These are phyloP conservation scores for Andrena bucephala DNA, from an alignment of 2,888 invertebrate species.

Conservation along the genomic window DNA sequence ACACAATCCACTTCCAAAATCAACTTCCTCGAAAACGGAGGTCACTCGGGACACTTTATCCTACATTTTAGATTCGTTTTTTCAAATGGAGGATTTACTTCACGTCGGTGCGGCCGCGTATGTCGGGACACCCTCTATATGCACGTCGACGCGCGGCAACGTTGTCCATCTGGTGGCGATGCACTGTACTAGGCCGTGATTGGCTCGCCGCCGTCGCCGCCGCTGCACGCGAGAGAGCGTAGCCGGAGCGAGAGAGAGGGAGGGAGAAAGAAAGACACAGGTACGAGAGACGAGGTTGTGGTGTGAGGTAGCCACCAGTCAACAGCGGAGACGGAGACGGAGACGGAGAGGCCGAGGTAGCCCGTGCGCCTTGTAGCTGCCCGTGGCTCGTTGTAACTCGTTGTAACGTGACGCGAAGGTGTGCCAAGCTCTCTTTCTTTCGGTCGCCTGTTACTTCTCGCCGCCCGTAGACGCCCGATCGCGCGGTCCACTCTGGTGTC, in stretches of 20 bases:
- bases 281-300: constrained; percentile 66
- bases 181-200: constrained; percentile 76
- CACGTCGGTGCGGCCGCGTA: neutral
- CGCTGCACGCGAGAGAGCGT: constrained; percentile 40
- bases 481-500: constrained; percentile 46
- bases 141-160: constrained; percentile 24
- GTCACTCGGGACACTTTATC: too few species aligned
- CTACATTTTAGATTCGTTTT: too few species aligned
- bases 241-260: constrained; percentile 44
- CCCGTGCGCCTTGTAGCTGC: constrained; percentile 60
- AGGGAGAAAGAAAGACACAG: constrained; percentile 49
- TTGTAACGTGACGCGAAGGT: constrained; percentile 77
- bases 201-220: constrained; percentile 57
- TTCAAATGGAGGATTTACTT: too few species aligned
- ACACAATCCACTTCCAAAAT: too few species aligned
- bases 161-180: constrained; percentile 75
- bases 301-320: constrained; percentile 73
- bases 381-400: constrained; percentile 74
- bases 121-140: neutral
- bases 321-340: constrained; percentile 70
- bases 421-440: constrained; percentile 63
- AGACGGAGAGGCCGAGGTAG: constrained; percentile 71
- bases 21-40: too few species aligned
- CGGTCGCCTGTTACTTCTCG: constrained; percentile 67
- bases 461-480: constrained; percentile 52